Conservation (phyloP, 2,113 vertebrate species). For the Rutilus rutilus region DNA sequence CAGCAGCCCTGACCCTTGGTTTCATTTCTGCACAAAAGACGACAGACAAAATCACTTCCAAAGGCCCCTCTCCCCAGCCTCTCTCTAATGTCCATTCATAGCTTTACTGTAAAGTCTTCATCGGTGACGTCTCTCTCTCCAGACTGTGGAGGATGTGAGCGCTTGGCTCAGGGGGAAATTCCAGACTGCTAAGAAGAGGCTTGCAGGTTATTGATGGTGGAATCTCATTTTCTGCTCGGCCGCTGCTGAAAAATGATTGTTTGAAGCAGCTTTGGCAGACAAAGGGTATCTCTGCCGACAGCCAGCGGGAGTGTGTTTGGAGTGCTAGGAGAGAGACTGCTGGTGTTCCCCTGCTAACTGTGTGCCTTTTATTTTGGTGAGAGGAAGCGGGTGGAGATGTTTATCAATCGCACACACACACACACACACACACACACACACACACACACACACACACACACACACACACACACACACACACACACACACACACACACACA, state of each 20-base stretch:
- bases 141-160: slow-evolving; percentile 28
- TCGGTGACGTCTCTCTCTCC: background rate
- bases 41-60: background rate
- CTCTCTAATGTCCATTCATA: slow-evolving; percentile 9
- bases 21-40: slow-evolving; percentile 10
- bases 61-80: background rate
- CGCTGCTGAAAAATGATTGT: slow-evolving; percentile 52
- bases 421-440: no score
- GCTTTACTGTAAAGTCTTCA: background rate
- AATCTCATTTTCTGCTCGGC: slow-evolving; percentile 59
- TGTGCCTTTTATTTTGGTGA: slow-evolving; percentile 2
- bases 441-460: no score
- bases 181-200: slow-evolving; percentile 27
- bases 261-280: slow-evolving; percentile 40
- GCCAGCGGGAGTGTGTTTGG: slow-evolving; percentile 20
- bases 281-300: background rate
- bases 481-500: no score
- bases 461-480: no score
- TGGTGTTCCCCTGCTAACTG: slow-evolving; percentile 16
- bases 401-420: background rate
- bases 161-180: slow-evolving; percentile 37
- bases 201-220: slow-evolving; percentile 47
- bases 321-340: background rate
- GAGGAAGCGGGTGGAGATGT: slow-evolving; percentile 1
- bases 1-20: slow-evolving; percentile 9